Evolutionary conservation across 2,797 vertebrate genomes (phyloP).

Genomic region (Triplophysa bombifrons): DNA sequence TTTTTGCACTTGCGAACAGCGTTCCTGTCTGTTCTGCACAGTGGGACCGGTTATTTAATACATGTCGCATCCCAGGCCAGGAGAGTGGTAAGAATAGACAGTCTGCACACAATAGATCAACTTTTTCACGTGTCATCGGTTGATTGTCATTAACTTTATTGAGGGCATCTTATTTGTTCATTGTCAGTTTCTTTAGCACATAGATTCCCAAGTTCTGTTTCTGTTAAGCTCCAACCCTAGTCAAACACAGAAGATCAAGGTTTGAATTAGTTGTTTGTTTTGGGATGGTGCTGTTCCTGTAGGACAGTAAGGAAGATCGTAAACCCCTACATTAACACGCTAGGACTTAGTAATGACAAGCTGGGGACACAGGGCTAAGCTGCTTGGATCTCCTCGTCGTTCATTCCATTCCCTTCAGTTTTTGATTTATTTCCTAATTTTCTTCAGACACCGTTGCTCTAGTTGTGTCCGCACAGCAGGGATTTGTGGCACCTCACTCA

Average conservation of each 20-base stretch:
- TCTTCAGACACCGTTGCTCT: not conserved
- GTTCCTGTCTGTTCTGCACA: slow-evolving; percentile 97
- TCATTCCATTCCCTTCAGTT: not conserved
- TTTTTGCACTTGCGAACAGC: slow-evolving; percentile 81
- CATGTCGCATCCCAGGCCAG: slow-evolving; percentile 87
- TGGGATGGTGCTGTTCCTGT: not conserved
- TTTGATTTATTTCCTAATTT: not conserved
- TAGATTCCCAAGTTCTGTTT: not conserved
- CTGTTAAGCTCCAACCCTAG: not conserved
- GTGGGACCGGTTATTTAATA: slow-evolving; percentile 98
- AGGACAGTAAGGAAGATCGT: not conserved
- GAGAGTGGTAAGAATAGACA: slow-evolving; percentile 88
- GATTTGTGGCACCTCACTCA: slow-evolving; percentile 9
- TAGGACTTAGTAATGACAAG: not conserved
- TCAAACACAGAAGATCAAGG: not conserved
- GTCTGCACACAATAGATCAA: not conserved
- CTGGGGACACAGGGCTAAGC: slow-evolving; percentile 16
- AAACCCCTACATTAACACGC: not conserved
- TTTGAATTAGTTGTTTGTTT: not conserved
- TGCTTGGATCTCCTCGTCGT: slow-evolving; percentile 14
- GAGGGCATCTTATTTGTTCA: not conserved
- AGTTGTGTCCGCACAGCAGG: not conserved
- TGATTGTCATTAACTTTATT: slow-evolving; percentile 10
- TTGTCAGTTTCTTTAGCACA: not conserved
- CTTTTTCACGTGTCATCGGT: slow-evolving; percentile 25